A percentile compares a stretch with the other conserved stretches of the same genome.
Evolutionary conservation across 23 tunicate species (phyloP).

Genomic region (Styela clava): DNA sequence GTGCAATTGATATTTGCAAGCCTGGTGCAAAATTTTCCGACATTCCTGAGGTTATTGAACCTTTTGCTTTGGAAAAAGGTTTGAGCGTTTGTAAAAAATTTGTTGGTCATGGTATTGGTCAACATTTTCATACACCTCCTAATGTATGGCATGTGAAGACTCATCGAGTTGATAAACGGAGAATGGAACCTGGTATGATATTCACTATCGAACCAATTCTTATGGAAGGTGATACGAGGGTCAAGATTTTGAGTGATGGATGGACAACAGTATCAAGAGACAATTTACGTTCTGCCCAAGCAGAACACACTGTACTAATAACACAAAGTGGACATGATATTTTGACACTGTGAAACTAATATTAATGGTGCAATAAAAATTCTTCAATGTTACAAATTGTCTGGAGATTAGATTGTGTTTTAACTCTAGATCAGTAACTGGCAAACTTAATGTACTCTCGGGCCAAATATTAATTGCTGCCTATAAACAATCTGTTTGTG

Average conservation of each 20-base stretch:
- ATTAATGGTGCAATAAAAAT: not conserved
- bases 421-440: not conserved
- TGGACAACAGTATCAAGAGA: conserved; percentile 82
- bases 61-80: conserved; percentile 23
- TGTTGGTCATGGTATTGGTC: conserved; percentile 88
- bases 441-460: no score
- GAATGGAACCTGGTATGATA: conserved; percentile 69
- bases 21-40: conserved; percentile 46
- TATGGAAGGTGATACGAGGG: conserved; percentile 54
- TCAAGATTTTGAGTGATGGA: conserved; percentile 41
- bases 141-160: conserved; percentile 44
- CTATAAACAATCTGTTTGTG: no score
- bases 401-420: no score
- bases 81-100: conserved; percentile 52
- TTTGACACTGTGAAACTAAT: conserved; percentile 31
- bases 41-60: conserved; percentile 50
- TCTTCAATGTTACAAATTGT: no score
- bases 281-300: conserved; percentile 62
- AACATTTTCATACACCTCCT: conserved; percentile 72
- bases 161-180: not conserved
- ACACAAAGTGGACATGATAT: conserved; percentile 52
- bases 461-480: not conserved
- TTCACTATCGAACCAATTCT: conserved; percentile 89
- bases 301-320: conserved; percentile 79
- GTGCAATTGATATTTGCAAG: conserved; percentile 48